Evolutionary conservation across 2,113 vertebrate genomes (phyloP).

Genomic region (Callospermophilus lateralis): DNA sequence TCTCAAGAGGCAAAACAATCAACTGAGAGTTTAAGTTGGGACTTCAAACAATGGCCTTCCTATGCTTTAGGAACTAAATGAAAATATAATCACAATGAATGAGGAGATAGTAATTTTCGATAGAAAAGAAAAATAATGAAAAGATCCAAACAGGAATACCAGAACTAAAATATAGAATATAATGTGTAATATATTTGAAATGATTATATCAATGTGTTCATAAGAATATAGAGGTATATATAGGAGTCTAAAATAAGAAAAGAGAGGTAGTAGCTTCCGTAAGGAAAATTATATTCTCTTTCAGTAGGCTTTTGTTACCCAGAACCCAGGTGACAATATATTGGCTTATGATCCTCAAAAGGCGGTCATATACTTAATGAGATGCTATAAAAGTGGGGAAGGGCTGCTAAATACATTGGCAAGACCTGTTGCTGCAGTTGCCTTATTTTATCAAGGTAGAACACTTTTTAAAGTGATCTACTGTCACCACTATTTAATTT

Average conservation of each 20-base stretch:
- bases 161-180: not conserved
- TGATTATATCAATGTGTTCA: not conserved
- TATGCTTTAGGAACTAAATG: not conserved
- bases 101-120: not conserved
- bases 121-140: not conserved
- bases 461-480: not conserved
- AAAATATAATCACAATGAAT: not conserved
- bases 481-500: not conserved
- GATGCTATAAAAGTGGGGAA: not conserved
- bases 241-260: not conserved
- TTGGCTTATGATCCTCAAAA: not conserved
- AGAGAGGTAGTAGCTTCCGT: not conserved
- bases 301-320: not conserved
- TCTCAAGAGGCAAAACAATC: not conserved
- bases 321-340: not conserved
- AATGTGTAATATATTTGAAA: not conserved
- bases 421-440: not conserved
- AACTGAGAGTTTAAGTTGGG: not conserved
- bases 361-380: not conserved
- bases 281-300: not conserved
- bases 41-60: not conserved
- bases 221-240: not conserved
- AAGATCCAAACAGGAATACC: not conserved
- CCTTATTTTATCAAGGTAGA: not conserved
- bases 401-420: not conserved